Conservation (phyloP, 2,797 vertebrate genomes). For the Ciconia nigra region DNA sequence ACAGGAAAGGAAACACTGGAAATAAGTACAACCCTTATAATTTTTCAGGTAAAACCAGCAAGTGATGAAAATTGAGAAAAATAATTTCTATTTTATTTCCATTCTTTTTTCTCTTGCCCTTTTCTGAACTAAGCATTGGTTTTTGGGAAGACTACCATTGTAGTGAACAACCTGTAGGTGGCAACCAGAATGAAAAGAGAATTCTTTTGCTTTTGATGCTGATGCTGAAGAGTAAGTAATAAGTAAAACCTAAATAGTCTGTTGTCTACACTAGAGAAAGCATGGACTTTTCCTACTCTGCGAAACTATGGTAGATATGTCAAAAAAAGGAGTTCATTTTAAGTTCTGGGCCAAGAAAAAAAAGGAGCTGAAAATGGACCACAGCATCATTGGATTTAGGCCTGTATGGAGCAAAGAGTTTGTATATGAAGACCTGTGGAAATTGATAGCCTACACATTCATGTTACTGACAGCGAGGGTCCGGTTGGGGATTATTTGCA, state of each 20-base stretch:
- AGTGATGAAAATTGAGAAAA: background rate
- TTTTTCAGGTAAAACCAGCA: background rate
- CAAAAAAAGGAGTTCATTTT: background rate
- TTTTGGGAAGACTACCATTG: background rate
- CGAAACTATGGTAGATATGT: background rate
- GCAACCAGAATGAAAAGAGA: background rate
- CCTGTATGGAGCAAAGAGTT: background rate
- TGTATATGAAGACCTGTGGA: background rate
- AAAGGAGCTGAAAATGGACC: background rate
- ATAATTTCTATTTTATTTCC: background rate
- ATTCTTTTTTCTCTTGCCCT: background rate
- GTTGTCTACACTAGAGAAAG: background rate
- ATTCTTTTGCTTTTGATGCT: background rate
- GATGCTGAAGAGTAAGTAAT: background rate
- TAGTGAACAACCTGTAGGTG: background rate
- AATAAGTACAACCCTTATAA: background rate
- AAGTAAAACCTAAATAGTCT: background rate
- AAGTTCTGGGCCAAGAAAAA: accelerated
- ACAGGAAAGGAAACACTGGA: background rate
- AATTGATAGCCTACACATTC: background rate
- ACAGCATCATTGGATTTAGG: background rate
- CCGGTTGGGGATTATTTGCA: background rate
- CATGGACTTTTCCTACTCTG: background rate
- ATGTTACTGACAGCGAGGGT: background rate
- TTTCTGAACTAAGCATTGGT: background rate